Percentiles rank a stretch among this genome's conserved stretches.
Conservation (phyloP, 2,113 vertebrate genomes). For the Sebastes fasciatus region DNA sequence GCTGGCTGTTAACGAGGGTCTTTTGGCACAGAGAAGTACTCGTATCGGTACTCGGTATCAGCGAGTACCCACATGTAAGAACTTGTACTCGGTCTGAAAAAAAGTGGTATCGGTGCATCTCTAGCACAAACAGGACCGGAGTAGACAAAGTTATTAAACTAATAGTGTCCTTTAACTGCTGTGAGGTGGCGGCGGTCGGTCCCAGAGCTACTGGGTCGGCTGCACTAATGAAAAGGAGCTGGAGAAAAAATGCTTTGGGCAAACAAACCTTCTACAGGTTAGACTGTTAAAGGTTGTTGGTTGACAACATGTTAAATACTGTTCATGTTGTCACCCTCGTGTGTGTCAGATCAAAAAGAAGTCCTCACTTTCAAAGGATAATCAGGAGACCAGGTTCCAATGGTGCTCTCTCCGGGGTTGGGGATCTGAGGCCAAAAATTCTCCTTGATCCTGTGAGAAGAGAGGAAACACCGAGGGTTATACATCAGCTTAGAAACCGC, state of each 20-base stretch:
- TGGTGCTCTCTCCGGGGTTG: constrained; percentile 94
- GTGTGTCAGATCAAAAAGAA: neutral
- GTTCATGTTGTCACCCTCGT: neutral
- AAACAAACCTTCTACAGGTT: neutral
- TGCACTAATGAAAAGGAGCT: neutral
- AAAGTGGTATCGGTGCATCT: too few relatives aligned
- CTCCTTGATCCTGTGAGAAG: constrained; percentile 88
- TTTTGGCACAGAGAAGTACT: too few relatives aligned
- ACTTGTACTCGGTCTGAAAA: too few relatives aligned
- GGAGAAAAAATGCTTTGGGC: neutral
- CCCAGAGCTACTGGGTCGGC: neutral
- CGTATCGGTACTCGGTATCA: too few relatives aligned
- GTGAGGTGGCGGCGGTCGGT: too few relatives aligned
- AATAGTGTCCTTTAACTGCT: too few relatives aligned
- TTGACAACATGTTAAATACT: neutral
- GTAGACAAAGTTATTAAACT: too few relatives aligned
- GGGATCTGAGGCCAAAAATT: constrained; percentile 95
- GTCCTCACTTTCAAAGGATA: constrained; percentile 88
- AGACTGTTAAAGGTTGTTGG: neutral
- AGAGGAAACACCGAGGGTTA: neutral
- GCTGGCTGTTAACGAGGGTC: too few relatives aligned
- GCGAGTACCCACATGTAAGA: too few relatives aligned
- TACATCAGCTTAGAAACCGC: neutral
- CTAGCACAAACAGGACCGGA: too few relatives aligned
- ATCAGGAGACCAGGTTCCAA: constrained; percentile 95